These are phyloP conservation scores for Sapajus apella DNA, from an alignment of 2,113 vertebrate genomes.

Conservation along the genomic window DNA sequence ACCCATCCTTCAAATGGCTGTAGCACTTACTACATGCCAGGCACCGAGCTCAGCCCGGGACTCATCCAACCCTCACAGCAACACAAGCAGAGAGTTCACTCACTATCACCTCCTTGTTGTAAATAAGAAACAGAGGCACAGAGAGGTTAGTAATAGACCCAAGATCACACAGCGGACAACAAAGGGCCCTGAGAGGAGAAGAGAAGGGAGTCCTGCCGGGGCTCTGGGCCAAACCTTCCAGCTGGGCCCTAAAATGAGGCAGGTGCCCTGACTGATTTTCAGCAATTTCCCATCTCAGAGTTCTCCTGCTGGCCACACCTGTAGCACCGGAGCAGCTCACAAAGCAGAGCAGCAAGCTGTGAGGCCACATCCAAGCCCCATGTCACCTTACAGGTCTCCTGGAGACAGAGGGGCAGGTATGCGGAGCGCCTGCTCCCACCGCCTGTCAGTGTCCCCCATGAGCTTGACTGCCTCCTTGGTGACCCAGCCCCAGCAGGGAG, in stretches of 20 bases:
- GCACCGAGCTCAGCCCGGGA: background rate
- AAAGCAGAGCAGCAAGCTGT: background rate
- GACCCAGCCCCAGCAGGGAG: background rate
- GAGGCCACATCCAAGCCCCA: background rate
- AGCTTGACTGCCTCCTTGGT: background rate
- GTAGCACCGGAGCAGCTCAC: background rate
- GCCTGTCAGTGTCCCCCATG: no score
- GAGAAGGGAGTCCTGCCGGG: background rate
- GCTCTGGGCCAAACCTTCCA: background rate
- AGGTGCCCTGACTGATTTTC: background rate
- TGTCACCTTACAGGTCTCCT: background rate
- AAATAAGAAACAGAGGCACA: background rate
- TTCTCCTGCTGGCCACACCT: background rate
- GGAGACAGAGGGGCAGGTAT: background rate
- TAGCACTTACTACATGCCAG: fast-evolving
- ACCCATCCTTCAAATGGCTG: background rate
- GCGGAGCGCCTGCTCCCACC: no score
- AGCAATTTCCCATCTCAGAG: background rate
- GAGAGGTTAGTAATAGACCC: background rate
- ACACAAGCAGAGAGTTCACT: background rate
- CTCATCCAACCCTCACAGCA: background rate
- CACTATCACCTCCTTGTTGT: background rate
- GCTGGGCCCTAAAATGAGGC: background rate
- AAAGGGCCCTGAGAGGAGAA: background rate
- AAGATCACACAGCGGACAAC: background rate